Base-by-base conservation (phyloP, 92 coral and sea anemone genomes). In the Umimayanthus chanpuru region DNA sequence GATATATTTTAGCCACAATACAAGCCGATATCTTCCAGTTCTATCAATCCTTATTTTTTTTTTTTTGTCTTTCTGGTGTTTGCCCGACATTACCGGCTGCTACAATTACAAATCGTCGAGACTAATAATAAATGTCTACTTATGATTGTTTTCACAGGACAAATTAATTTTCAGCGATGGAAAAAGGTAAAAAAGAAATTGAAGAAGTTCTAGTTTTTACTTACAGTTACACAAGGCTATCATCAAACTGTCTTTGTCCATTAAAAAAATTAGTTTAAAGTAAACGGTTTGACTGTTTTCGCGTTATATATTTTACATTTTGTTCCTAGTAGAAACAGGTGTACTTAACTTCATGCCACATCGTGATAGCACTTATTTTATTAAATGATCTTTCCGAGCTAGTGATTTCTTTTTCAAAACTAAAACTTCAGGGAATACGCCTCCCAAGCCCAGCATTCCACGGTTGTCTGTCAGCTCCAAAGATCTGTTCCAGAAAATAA, bases 381-480 rank as follows among this genome's bases (percentile, higher is more conserved):
- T 68, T 71, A 82, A 82, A 50, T 71, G 71, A 66, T 44, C 74
- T 83, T 83, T 70, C 77, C 87, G 77, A 70, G 65, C 79, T 68
- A 83, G 43, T 83, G 87, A 83, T 70, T 83, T 71, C 76, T 47
- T 83, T 81, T 61, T 70, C 44, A 83, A 67, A 71, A 71, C 65
- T 55, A 18, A 44, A 71, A 71, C 77, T n/a, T 21, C 16, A 56
- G 38, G 78, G 40, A 10, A 26, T 40, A 29, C 64, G 41, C 78
- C 77, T 55, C 50, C 68, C 23, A 56, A 58, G 78, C 25, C 67
- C 78, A 28, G 78, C 77, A 83, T 83, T 44, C 87, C 77, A 71
- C 87, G 36, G 40, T 80, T 30, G n/a, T 83, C 87, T 83, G 87
- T 70, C 77, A 28, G 28, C 77, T 21, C 26, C 84, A 5, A 32